Evolutionary conservation across 2,888 invertebrate species (phyloP), one percentile per base, ranked within the genome.

Genomic region (Drosophila limbata): DNA sequence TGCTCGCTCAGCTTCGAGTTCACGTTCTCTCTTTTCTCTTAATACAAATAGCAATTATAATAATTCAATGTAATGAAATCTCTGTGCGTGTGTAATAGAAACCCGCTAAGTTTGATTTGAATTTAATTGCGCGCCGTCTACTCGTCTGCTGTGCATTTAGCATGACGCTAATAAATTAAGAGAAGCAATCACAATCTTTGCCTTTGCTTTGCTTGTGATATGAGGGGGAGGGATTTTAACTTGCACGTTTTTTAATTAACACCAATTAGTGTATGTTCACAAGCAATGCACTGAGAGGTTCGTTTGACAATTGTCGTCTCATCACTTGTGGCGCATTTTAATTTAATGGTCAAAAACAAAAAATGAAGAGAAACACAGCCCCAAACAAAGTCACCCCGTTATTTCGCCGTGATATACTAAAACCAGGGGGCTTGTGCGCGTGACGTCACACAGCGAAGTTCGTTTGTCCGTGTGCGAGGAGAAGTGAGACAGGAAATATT

Each of bases 81-180:
- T 86, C 40, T 55, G 63, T 44, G 51, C 45, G 81, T 69, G 51
- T 50, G 81, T 67, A 77, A 73, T 69, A 82, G 83, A 89, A 84
- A 84, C 84, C 84, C 85, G 88, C 84, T 69, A 84, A 84, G 84
- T 84, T 88, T 71, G 62, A 76, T 84, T 74, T 84, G 69, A 76
- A 81, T 87, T 84, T 88, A 79, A 89, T 81, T 87, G 75, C 69
- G 51, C 31, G 31, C 55, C 60, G 68, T 51, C 44, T 45, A 37
- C 68, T 77, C 88, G 69, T 81, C 88, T 84, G 73, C 61, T 69
- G 66, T 71, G 78, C 67, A 72, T 66, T 84, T 84, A 81, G 84
- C 89, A 66, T 69, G 50, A 73, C 64, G 89, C 84, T 89, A 89
- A 89, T 87, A 72, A 89, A 87, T 88, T 76, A 73, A 73, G 57